These are phyloP conservation scores for Rhingia rostrata DNA, from an alignment of 2,888 invertebrate species.

Conservation along the genomic window DNA sequence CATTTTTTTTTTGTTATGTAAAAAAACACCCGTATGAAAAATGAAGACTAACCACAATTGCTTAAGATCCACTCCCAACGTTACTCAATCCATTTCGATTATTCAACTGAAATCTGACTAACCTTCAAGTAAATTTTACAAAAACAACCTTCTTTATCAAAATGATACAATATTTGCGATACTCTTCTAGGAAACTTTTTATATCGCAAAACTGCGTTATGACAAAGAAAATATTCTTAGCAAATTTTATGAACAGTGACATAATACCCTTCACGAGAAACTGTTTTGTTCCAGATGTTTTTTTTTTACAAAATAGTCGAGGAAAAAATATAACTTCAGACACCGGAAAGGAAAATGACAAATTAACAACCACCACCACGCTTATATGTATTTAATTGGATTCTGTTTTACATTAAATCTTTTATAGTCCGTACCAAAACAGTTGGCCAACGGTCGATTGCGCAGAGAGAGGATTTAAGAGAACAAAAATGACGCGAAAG, in stretches of 20 bases:
- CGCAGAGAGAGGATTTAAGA: no score
- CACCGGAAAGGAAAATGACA: not conserved
- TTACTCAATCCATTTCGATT: no score
- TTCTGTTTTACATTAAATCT: not conserved
- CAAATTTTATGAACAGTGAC: not conserved
- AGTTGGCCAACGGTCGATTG: no score
- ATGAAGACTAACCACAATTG: no score
- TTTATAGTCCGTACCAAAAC: no score
- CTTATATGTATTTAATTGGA: not conserved
- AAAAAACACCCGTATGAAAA: no score
- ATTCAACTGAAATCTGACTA: not conserved
- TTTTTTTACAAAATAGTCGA: not conserved
- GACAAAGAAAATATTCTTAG: not conserved
- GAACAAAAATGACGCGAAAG: no score
- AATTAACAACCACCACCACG: not conserved
- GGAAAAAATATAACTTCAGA: not conserved
- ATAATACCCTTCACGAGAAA: not conserved
- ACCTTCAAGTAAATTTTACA: not conserved
- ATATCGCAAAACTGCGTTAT: no score
- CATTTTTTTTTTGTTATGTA: no score
- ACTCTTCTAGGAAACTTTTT: not conserved
- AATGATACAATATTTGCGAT: not conserved
- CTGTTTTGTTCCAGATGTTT: not conserved
- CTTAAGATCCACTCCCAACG: no score
- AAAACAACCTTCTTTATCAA: conserved; percentile 1